Base-by-base conservation (phyloP, 2,888 invertebrate species). In the Dyspetes luteomarginatus region DNA sequence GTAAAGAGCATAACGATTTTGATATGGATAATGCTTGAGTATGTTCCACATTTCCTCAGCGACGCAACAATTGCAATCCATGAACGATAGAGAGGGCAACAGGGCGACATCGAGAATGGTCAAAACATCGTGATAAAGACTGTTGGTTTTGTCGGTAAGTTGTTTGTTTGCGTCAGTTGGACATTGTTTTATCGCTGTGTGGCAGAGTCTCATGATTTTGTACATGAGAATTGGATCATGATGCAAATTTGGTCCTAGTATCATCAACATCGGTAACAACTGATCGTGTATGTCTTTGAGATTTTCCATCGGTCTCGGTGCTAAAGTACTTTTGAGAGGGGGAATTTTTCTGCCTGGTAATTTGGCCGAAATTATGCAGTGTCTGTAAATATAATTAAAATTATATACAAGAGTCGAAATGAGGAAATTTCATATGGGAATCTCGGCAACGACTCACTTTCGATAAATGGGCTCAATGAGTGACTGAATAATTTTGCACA, bases 21-120 rank as follows among this genome's bases (percentile, higher is more conserved):
- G 96, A 91, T 98, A 98, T 0, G 98, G 97, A 92, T 96, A 97
- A 62, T 96, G 93, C 90, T 97, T 97, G 17, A 98, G 92, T 62
- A 99, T 94, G 58, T 95, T 95, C 97, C 99, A 99, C 81, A 99
- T 94, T 98, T 99, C 98, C 92, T 99, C 99, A 2, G 98, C 97
- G 92, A 99, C 95, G 86, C 98, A 97, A 90, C 98, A 98, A 92
- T 99, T 99, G 86, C 97, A 97, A 84, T 98, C 97, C 93, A 98
- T 94, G 86, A 98, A 95, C 0, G 98, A 97, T 22, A 99, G 93
- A 0, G 98, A 95, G 0, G 99, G 99, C 81, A 99, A 92, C 81
- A 99, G 94, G 0, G 97, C 96, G 55, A 97, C 95, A 90, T 99
- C 99, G 75, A 98, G 92, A 58, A 98, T 94, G 3, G 96, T 97